Evolutionary conservation across 2,888 invertebrate genomes (phyloP).

Genomic region (Drosophila ustulata): DNA sequence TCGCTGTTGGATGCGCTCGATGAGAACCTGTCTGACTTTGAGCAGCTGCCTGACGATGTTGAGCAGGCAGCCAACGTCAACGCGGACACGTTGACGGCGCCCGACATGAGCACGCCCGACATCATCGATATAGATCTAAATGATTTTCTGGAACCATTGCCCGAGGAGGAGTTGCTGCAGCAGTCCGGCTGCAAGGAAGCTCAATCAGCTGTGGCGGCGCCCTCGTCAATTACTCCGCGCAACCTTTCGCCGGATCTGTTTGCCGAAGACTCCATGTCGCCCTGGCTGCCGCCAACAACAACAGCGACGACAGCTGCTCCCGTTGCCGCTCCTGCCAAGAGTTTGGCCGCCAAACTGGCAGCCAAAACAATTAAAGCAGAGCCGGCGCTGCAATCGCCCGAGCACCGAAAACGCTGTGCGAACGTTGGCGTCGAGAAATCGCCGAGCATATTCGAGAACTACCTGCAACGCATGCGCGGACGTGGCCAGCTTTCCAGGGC

Average conservation of each 20-base stretch:
- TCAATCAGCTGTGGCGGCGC: not conserved
- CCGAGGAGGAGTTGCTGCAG: conserved; percentile 77
- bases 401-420: conserved; percentile 19
- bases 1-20: conserved; percentile 40
- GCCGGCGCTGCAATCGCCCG: conserved; percentile 34
- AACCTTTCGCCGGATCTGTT: conserved; percentile 78
- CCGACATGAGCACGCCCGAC: conserved; percentile 24
- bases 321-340: conserved; percentile 16
- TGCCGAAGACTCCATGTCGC: conserved; percentile 63
- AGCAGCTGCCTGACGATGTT: conserved; percentile 14
- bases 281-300: conserved; percentile 33
- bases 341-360: conserved; percentile 61
- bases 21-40: conserved; percentile 44
- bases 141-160: conserved; percentile 86
- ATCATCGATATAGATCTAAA: conserved; percentile 84
- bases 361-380: conserved; percentile 32
- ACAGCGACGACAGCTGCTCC: not conserved
- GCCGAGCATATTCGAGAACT: conserved; percentile 76
- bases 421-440: conserved; percentile 49
- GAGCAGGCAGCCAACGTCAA: not conserved
- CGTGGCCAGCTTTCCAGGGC: conserved; percentile 56
- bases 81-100: conserved; percentile 1
- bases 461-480: conserved; percentile 66
- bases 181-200: conserved; percentile 19
- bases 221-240: conserved; percentile 26